These are phyloP conservation scores for Tenthredo distinguenda DNA, from an alignment of 2,888 invertebrate species.

Conservation along the genomic window DNA sequence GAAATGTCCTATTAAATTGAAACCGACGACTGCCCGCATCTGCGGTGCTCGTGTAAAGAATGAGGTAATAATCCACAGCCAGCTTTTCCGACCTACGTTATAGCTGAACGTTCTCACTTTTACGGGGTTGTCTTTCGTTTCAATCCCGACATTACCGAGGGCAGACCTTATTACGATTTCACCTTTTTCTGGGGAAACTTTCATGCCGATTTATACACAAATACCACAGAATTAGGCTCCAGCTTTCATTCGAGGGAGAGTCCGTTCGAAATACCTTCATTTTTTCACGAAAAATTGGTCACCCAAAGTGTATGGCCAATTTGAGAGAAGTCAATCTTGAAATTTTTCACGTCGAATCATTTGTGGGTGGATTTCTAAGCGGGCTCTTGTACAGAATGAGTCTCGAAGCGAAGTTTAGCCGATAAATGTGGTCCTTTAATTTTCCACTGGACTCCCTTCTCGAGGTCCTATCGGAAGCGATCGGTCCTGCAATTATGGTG, in stretches of 20 bases:
- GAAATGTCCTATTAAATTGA: conserved; percentile 46
- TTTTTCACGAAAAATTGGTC: not conserved
- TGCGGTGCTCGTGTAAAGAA: conserved; percentile 40
- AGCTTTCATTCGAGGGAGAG: no score
- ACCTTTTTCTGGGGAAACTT: not conserved
- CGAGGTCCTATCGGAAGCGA: not conserved
- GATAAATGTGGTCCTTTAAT: conserved; percentile 2
- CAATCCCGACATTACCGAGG: conserved; percentile 6
- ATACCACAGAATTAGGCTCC: not conserved
- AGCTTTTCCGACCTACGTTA: not conserved
- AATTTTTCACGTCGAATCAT: not conserved
- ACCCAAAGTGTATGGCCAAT: not conserved
- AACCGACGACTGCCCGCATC: conserved; percentile 47
- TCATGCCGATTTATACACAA: not conserved
- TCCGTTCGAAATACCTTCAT: not conserved
- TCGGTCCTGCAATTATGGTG: conserved; percentile 20
- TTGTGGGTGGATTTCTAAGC: not conserved
- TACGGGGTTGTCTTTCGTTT: conserved; percentile 12
- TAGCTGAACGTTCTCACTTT: conserved; percentile 14
- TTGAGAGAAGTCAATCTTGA: not conserved
- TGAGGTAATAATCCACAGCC: conserved; percentile 46
- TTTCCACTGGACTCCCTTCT: not conserved
- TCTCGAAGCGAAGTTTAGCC: not conserved
- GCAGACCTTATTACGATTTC: not conserved
- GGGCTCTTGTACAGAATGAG: not conserved